phyloP scores from a whole-genome alignment of 2,113 vertebrate species.

The Rhea pennata region DNA sequence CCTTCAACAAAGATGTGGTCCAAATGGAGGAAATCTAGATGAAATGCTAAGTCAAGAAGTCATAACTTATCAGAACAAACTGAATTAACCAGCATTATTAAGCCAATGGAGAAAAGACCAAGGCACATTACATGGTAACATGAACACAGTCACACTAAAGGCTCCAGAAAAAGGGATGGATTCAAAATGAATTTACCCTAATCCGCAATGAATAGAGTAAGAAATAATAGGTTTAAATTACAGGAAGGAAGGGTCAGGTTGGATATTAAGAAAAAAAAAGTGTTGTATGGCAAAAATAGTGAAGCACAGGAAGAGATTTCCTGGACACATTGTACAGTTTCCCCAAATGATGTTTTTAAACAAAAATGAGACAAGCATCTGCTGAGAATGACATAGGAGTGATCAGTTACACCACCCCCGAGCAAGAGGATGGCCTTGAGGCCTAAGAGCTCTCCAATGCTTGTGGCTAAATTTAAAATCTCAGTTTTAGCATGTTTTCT shows the following conservation, averaged over 20 bases:
- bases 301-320: conserved; percentile 5
- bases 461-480: conserved; percentile 29
- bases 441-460: conserved; percentile 17
- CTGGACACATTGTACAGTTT: not conserved
- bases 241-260: not conserved
- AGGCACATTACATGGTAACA: not conserved
- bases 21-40: not conserved
- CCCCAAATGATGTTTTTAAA: not conserved
- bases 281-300: not conserved
- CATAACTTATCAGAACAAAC: not conserved
- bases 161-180: not conserved
- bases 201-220: not conserved
- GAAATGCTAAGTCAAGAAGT: conserved; percentile 18
- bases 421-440: not conserved
- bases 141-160: conserved; percentile 25
- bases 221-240: conserved; percentile 32
- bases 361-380: not conserved
- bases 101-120: not conserved
- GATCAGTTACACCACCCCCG: not conserved
- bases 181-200: not conserved
- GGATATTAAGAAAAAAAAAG: not conserved
- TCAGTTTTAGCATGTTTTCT: not conserved
- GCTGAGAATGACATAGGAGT: not conserved
- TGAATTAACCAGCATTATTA: conserved; percentile 46
- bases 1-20: not conserved